Percentiles rank a stretch among this genome's conserved stretches.
phyloP scores from a whole-genome alignment of 2,888 invertebrate species.

The Pomacea canaliculata region DNA sequence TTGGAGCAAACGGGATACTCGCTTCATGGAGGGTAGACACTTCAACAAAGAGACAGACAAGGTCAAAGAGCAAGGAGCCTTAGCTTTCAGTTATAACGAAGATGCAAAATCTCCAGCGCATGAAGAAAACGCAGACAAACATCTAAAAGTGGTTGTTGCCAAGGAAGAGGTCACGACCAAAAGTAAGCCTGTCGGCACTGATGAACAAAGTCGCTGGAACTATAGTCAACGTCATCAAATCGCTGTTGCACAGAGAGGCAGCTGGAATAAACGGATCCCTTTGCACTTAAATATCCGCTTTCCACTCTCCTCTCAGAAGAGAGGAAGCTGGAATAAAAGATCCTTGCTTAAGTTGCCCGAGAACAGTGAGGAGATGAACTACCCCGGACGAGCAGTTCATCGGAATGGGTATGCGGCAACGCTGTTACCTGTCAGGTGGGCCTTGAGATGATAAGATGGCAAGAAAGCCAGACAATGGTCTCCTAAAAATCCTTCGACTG shows the following conservation, averaged over 20 bases:
- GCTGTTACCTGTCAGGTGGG: neutral
- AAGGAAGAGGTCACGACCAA: neutral
- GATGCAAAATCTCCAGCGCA: neutral
- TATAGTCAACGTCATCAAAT: neutral
- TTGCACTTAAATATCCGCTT: too few species aligned
- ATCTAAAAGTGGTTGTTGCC: neutral
- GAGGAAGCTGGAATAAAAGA: conserved; percentile 15
- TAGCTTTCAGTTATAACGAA: too few species aligned
- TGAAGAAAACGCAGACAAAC: neutral
- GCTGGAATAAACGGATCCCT: conserved; percentile 14
- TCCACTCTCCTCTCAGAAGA: neutral
- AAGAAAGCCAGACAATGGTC: neutral
- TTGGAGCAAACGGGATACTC: neutral
- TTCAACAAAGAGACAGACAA: neutral
- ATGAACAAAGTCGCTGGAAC: neutral
- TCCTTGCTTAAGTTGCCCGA: neutral
- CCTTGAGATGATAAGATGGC: neutral
- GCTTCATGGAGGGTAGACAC: neutral
- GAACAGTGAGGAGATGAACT: too few species aligned
- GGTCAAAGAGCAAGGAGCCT: too few species aligned
- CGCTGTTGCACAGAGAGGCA: conserved; percentile 10
- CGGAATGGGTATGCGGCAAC: neutral
- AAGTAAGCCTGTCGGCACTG: neutral
- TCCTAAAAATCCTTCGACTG: neutral
- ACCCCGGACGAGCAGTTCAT: neutral